phyloP scores from a whole-genome alignment of 2,888 invertebrate species.

The Thelaira solivaga region DNA sequence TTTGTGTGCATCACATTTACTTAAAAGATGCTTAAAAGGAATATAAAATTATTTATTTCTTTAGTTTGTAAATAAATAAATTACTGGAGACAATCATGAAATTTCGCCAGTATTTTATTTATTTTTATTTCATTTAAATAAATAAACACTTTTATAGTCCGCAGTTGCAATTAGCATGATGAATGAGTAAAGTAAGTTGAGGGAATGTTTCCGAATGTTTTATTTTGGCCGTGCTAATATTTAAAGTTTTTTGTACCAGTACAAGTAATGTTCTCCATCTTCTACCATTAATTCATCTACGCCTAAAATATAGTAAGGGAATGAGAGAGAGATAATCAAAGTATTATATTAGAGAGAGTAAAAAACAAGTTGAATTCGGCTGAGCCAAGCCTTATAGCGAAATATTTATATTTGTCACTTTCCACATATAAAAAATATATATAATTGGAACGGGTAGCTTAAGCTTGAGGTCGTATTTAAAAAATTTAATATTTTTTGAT shows the following conservation, averaged over 20 bases:
- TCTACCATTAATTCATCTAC: constrained; percentile 91
- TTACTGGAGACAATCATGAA: not conserved
- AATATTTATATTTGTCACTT: too few relatives aligned
- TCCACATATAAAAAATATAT: too few relatives aligned
- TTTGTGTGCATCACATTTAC: constrained; percentile 51
- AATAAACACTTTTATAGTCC: not conserved
- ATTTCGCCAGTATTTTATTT: not conserved
- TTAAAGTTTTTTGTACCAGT: constrained; percentile 96
- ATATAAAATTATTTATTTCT: constrained; percentile 16
- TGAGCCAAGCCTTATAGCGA: too few relatives aligned
- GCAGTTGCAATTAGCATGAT: constrained; percentile 4
- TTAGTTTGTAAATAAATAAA: not conserved
- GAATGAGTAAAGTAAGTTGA: constrained; percentile 36
- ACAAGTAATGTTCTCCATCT: constrained; percentile 92
- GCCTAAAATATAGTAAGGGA: constrained; percentile 77
- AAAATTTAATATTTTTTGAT: too few relatives aligned
- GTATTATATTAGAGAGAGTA: too few relatives aligned
- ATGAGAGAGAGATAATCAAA: too few relatives aligned
- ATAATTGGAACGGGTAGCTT: too few relatives aligned
- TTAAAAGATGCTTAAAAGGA: constrained; percentile 13
- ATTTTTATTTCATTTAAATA: not conserved
- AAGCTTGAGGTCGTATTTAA: too few relatives aligned
- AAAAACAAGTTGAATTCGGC: too few relatives aligned
- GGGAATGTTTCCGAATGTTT: constrained; percentile 26
- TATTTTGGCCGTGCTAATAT: constrained; percentile 38